Base-by-base conservation (phyloP, 2,888 invertebrate species). In the Drosophila eohydei region DNA sequence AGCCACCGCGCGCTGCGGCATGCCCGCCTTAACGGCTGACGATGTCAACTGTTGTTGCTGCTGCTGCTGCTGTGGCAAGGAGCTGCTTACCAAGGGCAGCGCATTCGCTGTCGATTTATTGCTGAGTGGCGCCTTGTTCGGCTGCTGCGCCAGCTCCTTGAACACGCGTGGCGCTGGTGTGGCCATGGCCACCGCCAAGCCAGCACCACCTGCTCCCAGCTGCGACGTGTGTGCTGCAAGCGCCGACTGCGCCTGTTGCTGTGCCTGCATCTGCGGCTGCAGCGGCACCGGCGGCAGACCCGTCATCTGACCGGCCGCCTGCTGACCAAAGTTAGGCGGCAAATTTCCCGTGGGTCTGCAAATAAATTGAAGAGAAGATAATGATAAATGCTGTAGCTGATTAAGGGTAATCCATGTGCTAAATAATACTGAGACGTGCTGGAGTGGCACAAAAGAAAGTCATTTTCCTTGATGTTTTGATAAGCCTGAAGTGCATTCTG, bases 311-410 rank as follows among this genome's bases (percentile, higher is more conserved):
- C 73, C 69, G 58, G 87, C 79, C 34, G 83, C 80, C 64, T 90
- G 91, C 40, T 86, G 89, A 5, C 71, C 76, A 59, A 86, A 93
- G 84, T 89, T 91, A 34, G 88, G 75, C 21, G 93, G 91, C 68
- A 93, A 92, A 78, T 94, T 94, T 58, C 94, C 94, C 36, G 94
- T 94, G 51, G 94, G 93, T 85, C 94, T 94, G 90, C 36, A 91
- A 91, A 34, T 0, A 38, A 2, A 14, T 14, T 3, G 14, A 14
- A n/a, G 14, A 14, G 2, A 14, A 14, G 38, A 38, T 5, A 0
- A 14, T 14, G 38, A 14, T 38, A 12, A 34, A 11, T 36, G 0
- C 0, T 4, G 12, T 4, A 36, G 8, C 11, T 34, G 11, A 4
- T 34, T 4, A 3, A 4, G 11, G 34, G 34, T 11, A 11, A 3